Conservation (phyloP, 2,113 vertebrate genomes). For the Hyaena hyaena region DNA sequence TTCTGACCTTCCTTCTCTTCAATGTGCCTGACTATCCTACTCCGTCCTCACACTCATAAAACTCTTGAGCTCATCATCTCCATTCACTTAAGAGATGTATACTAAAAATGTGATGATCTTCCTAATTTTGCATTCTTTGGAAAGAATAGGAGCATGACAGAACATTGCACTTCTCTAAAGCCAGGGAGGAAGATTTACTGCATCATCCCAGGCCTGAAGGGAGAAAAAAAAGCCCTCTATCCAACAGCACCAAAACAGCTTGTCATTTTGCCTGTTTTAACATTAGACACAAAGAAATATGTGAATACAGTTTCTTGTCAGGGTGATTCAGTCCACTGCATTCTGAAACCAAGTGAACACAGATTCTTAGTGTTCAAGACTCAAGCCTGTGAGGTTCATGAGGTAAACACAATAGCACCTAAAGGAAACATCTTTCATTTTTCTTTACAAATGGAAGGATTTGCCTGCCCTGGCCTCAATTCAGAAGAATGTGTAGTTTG, state of each 20-base stretch:
- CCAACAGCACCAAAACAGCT: neutral
- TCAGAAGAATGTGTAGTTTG: neutral
- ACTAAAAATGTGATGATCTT: neutral
- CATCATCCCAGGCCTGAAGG: neutral
- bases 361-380: neutral
- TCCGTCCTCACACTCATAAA: neutral
- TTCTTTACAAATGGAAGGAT: neutral
- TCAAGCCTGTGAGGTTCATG: neutral
- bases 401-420: neutral
- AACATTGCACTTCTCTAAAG: neutral
- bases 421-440: neutral
- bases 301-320: neutral
- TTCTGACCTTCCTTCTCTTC: neutral
- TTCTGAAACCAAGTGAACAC: neutral
- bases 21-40: neutral
- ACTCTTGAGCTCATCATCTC: neutral
- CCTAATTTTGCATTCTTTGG: neutral
- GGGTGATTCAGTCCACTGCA: neutral
- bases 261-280: neutral
- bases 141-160: neutral
- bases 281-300: neutral
- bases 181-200: neutral
- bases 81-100: neutral
- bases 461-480: neutral
- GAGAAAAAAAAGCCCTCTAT: neutral